phyloP scores from a whole-genome alignment of 2,888 invertebrate genomes.

The Stenchaetothrips biformis region DNA sequence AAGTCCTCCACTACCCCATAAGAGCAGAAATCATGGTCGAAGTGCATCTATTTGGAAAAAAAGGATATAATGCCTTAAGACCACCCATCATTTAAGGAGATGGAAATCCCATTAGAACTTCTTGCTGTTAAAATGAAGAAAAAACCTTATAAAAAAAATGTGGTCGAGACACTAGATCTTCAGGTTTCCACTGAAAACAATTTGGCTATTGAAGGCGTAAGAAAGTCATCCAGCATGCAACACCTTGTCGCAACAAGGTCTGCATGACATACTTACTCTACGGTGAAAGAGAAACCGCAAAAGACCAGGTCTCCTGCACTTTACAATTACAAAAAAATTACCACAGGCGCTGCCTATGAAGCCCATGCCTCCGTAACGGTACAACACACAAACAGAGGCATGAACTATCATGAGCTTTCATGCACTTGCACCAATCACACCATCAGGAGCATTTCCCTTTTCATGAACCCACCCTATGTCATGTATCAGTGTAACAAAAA shows the following conservation, averaged over 20 bases:
- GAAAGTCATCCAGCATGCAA: constrained; percentile 15
- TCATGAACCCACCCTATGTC: not conserved
- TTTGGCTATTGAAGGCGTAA: not conserved
- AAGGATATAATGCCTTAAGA: not conserved
- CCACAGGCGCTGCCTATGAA: constrained; percentile 3
- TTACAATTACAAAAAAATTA: constrained; percentile 24
- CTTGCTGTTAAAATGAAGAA: not conserved
- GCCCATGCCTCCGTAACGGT: not conserved
- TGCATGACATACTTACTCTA: constrained; percentile 9
- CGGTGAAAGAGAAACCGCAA: constrained; percentile 2
- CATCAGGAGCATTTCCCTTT: constrained; percentile 21
- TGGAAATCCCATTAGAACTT: not conserved
- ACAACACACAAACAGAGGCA: not conserved
- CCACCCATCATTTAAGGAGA: not conserved
- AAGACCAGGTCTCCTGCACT: constrained; percentile 20
- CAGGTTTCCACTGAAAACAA: constrained; percentile 2
- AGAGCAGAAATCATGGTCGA: not conserved
- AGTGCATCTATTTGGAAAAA: constrained; percentile 17
- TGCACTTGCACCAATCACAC: constrained; percentile 24
- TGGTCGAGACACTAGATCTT: not conserved
- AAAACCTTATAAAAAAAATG: not conserved
- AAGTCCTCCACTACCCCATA: constrained; percentile 22
- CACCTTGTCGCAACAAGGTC: not conserved
- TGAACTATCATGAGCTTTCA: not conserved
- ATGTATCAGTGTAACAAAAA: not conserved